A percentile compares a stretch with the other conserved stretches of the same genome.
Conservation (phyloP, 2,888 invertebrate genomes). For the Ectemnius lituratus region DNA sequence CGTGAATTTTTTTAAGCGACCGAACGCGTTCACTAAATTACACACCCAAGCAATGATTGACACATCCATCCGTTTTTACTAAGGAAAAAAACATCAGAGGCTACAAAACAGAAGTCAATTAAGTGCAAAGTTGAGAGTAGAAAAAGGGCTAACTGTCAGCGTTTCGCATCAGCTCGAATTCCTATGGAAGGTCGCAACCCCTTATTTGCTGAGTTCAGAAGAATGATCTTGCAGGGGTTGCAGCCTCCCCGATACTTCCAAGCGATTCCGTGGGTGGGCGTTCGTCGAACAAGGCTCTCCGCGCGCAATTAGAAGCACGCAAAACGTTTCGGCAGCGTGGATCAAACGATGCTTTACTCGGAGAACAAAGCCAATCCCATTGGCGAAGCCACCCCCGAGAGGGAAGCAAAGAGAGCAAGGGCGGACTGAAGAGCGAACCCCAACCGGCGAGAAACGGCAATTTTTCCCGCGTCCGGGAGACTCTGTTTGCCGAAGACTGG, state of each 20-base stretch:
- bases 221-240: constrained; percentile 38
- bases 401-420: not conserved
- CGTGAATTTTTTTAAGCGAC: constrained; percentile 46
- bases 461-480: not conserved
- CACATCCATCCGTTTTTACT: too few species aligned
- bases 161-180: too few species aligned
- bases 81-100: too few species aligned
- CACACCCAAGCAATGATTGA: too few species aligned
- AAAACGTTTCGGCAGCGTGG: constrained; percentile 46
- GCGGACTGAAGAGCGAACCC: constrained; percentile 1
- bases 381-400: constrained; percentile 21
- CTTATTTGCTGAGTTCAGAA: constrained; percentile 54
- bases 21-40: too few species aligned
- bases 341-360: constrained; percentile 55
- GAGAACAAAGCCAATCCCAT: constrained; percentile 37
- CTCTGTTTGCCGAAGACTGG: constrained; percentile 4
- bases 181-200: constrained; percentile 24
- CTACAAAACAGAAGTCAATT: too few species aligned
- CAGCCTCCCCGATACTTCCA: constrained; percentile 15
- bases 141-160: too few species aligned
- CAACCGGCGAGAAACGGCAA: not conserved
- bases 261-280: constrained; percentile 55
- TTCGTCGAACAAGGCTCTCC: constrained; percentile 49
- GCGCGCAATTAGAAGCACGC: constrained; percentile 57
- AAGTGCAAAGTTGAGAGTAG: too few species aligned